Conservation (phyloP, 2,888 invertebrate genomes). For the Luperina testacea region DNA sequence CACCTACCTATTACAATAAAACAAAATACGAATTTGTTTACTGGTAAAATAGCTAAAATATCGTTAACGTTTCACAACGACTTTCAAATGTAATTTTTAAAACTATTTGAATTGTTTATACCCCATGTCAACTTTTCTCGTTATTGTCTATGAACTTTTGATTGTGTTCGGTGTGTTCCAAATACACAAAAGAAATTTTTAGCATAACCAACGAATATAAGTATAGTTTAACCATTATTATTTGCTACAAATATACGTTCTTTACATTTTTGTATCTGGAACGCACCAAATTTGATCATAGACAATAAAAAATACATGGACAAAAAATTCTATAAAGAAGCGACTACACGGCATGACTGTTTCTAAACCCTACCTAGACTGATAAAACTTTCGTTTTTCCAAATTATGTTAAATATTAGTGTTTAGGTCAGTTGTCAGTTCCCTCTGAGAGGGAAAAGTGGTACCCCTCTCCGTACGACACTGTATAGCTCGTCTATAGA, state of each 20-base stretch:
- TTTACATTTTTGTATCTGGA: neutral
- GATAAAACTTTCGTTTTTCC: no score
- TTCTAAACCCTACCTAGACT: no score
- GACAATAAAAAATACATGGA: conserved; percentile 15
- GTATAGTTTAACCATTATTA: neutral
- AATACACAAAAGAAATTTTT: accelerated
- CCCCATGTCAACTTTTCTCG: conserved; percentile 26
- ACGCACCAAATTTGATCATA: conserved; percentile 26
- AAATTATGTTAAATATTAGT: no score
- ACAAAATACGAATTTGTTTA: conserved; percentile 34
- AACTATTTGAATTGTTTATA: conserved; percentile 62
- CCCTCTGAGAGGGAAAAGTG: no score
- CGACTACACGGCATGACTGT: neutral
- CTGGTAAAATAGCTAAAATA: conserved; percentile 47
- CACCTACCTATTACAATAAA: neutral
- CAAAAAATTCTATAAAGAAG: neutral
- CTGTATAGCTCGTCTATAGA: no score
- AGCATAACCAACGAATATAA: neutral
- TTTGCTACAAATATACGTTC: neutral
- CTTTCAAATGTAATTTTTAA: conserved; percentile 65
- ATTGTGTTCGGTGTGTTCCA: conserved; percentile 39
- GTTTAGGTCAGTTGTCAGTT: no score
- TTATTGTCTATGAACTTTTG: conserved; percentile 45
- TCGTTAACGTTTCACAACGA: conserved; percentile 67
- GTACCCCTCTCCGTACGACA: no score